These are phyloP conservation scores for Drosophila ficusphila DNA, from an alignment of 1,140 invertebrate species.

Conservation along the genomic window DNA sequence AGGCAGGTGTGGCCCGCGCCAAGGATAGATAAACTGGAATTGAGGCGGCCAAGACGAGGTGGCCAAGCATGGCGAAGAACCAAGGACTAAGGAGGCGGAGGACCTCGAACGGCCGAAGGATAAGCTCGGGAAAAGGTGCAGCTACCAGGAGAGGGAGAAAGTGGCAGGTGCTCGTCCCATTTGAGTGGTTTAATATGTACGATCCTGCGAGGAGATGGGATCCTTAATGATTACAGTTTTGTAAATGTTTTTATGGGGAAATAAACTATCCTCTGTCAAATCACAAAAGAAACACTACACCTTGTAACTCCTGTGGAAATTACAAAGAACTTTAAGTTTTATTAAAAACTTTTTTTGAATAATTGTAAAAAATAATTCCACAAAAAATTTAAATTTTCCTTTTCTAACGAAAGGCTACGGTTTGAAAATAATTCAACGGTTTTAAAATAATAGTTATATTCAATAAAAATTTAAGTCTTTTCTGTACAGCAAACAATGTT, in stretches of 20 bases:
- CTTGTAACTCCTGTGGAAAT: too few species aligned
- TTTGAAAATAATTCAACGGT: too few species aligned
- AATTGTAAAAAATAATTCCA: too few species aligned
- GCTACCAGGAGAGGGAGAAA: conserved; percentile 23
- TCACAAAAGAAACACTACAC: too few species aligned
- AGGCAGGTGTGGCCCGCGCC: conserved; percentile 70
- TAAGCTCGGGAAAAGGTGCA: conserved; percentile 41
- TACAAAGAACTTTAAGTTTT: too few species aligned
- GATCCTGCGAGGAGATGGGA: not conserved
- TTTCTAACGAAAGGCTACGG: too few species aligned
- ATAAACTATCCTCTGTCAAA: not conserved
- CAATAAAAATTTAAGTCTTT: too few species aligned
- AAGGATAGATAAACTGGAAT: conserved; percentile 69
- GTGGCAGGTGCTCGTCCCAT: conserved; percentile 33
- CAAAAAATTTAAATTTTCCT: too few species aligned
- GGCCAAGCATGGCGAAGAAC: conserved; percentile 55
- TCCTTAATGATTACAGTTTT: not conserved
- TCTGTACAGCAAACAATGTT: too few species aligned
- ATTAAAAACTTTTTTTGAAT: not conserved
- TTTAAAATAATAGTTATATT: too few species aligned
- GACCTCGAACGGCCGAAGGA: conserved; percentile 9
- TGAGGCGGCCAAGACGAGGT: conserved; percentile 65
- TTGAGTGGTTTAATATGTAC: not conserved
- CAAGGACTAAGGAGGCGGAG: conserved; percentile 7
- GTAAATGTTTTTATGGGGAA: not conserved